phyloP scores from a whole-genome alignment of 2,888 invertebrate genomes.

The Panorpa germanica region DNA sequence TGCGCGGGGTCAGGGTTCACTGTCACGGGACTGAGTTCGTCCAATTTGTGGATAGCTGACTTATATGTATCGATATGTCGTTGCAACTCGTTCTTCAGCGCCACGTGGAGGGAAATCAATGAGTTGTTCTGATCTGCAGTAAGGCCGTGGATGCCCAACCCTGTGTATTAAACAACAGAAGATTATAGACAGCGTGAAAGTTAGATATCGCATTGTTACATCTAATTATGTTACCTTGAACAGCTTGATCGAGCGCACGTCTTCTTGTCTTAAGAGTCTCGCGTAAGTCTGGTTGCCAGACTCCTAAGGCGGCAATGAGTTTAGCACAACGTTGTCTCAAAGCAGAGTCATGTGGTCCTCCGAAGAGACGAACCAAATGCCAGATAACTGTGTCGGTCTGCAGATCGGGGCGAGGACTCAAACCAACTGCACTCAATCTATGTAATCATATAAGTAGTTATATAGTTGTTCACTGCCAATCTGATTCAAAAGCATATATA shows the following conservation, averaged over 20 bases:
- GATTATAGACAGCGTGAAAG: conserved; percentile 3
- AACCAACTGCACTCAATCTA: too few species aligned
- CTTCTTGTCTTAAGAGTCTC: conserved; percentile 46
- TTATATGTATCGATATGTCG: conserved; percentile 73
- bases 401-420: too few species aligned
- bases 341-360: conserved; percentile 33
- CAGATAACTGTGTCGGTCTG: conserved; percentile 67
- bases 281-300: conserved; percentile 45
- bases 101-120: conserved; percentile 60
- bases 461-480: too few species aligned
- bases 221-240: conserved; percentile 39
- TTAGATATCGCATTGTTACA: conserved; percentile 3
- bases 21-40: conserved; percentile 41
- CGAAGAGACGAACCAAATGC: conserved; percentile 66
- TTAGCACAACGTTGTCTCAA: conserved; percentile 39
- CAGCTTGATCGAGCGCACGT: conserved; percentile 61
- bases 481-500: too few species aligned
- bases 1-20: conserved; percentile 56
- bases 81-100: conserved; percentile 67
- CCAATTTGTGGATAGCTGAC: conserved; percentile 68
- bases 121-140: conserved; percentile 42
- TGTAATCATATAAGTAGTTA: too few species aligned
- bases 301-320: conserved; percentile 35
- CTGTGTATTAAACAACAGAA: conserved; percentile 18
- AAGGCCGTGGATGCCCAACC: conserved; percentile 72